These are phyloP conservation scores for Nannoperca obscura DNA, from an alignment of 2,797 vertebrate species.

Conservation along the genomic window DNA sequence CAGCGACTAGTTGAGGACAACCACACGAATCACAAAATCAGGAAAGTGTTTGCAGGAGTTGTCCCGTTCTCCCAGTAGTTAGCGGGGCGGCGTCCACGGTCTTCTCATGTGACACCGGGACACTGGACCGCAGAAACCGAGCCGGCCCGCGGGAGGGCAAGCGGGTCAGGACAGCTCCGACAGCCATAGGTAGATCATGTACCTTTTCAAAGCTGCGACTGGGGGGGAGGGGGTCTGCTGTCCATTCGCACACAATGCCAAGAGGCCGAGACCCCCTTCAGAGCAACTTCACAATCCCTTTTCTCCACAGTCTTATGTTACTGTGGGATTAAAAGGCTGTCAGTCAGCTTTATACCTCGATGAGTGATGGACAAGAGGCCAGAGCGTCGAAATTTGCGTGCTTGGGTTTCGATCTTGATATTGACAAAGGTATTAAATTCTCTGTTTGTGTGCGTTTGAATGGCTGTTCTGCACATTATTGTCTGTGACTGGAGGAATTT, in stretches of 20 bases:
- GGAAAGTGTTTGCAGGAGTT: not conserved
- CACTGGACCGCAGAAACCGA: constrained; percentile 77
- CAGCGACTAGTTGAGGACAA: not conserved
- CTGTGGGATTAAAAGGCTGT: constrained; percentile 59
- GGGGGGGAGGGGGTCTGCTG: constrained; percentile 40
- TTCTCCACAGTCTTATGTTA: constrained; percentile 64
- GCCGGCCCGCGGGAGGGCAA: constrained; percentile 69
- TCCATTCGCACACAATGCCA: constrained; percentile 64
- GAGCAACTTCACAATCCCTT: constrained; percentile 52
- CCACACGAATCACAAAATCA: constrained; percentile 3
- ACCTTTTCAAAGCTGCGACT: constrained; percentile 59
- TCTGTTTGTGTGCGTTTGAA: not conserved
- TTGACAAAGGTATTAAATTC: constrained; percentile 6
- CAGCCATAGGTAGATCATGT: constrained; percentile 72
- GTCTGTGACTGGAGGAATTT: not conserved
- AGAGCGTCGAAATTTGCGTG: constrained; percentile 1
- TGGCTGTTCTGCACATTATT: not conserved
- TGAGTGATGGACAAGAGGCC: constrained; percentile 59
- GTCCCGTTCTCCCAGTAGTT: constrained; percentile 33
- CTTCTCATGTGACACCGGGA: constrained; percentile 76
- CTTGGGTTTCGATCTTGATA: constrained; percentile 28
- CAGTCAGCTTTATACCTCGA: constrained; percentile 39
- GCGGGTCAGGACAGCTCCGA: constrained; percentile 51
- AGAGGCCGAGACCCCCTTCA: constrained; percentile 61
- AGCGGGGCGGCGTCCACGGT: not conserved